phyloP scores from a whole-genome alignment of 2,888 invertebrate genomes.

The Nemoura dubitans region DNA sequence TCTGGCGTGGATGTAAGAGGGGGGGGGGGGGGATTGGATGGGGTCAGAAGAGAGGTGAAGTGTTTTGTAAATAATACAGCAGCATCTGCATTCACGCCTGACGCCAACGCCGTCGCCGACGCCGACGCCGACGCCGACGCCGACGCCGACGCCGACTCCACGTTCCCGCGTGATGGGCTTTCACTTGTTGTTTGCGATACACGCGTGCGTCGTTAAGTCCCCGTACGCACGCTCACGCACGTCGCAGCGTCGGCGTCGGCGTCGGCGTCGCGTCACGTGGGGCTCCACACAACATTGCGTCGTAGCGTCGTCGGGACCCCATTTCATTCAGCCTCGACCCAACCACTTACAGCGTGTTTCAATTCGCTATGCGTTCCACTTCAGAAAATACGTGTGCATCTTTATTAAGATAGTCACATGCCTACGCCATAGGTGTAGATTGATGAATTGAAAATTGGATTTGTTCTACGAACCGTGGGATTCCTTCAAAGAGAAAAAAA shows the following conservation, averaged over 20 bases:
- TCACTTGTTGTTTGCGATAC: constrained; percentile 7
- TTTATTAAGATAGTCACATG: neutral
- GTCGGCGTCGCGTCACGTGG: neutral
- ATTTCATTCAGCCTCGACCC: neutral
- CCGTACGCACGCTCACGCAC: neutral
- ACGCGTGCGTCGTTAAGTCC: constrained; percentile 5
- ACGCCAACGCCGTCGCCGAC: neutral
- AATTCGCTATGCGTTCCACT: neutral
- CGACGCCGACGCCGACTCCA: neutral
- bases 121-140: neutral
- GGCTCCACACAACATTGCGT: too few relatives aligned
- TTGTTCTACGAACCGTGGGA: neutral
- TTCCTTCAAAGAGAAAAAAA: neutral
- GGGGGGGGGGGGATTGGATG: neutral
- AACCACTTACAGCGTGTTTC: neutral
- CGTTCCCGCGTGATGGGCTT: constrained; percentile 7
- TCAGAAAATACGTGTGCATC: neutral
- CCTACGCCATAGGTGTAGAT: neutral
- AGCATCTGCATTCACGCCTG: neutral
- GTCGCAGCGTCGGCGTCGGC: neutral
- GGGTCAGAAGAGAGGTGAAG: neutral
- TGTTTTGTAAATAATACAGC: constrained; percentile 12
- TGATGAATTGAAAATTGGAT: constrained; percentile 7
- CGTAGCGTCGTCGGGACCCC: neutral
- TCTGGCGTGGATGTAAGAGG: neutral